Evolutionary conservation across 2,113 vertebrate genomes (phyloP), one percentile per base, ranked within the genome.

Genomic region (Catharus bicknelli): DNA sequence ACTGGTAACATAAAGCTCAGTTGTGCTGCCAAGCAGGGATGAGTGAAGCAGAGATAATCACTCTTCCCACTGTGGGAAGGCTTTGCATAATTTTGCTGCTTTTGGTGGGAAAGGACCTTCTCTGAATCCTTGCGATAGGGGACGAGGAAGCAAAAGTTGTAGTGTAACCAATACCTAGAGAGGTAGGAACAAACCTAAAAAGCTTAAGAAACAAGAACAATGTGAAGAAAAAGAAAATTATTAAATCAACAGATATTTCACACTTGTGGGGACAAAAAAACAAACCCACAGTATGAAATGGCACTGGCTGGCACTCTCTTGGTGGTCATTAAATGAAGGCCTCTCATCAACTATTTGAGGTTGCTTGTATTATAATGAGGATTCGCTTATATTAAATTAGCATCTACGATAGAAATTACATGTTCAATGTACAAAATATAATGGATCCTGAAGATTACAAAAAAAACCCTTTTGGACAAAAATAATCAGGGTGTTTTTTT

Each of bases 381-480:
- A 94, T 88, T 97, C 93, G n/a, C 53, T 91, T 95, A 36, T 76
- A 82, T 25, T 83, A 59, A 93, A 90, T 89, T 77, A 86, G 43
- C 20, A 90, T 77, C 91, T 93, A 91, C 96, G 70, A 34, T 5
- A 78, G 36, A 38, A n/a, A n/a, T 40, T 59, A 58, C 8, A 12
- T 85, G 83, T 90, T 96, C 93, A 78, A 88, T 76, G 34, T 93
- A 81, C 50, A 83, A 89, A 95, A 95, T 79, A 8, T 20, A 63
- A 81, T 59, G 73, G 40, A 82, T 90, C 58, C 68, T 72, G 48
- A 36, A 89, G 82, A 57, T 85, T 73, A 20, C 43, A 4, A 5
- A 36, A 58, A 76, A 34, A 34, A 4, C 2, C 29, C 7, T n/a
- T 90, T 86, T 81, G 61, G 66, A 54, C 29, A 92, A 72, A 81